phyloP scores from a whole-genome alignment of 2,888 invertebrate genomes.

The Perdita meconis region DNA sequence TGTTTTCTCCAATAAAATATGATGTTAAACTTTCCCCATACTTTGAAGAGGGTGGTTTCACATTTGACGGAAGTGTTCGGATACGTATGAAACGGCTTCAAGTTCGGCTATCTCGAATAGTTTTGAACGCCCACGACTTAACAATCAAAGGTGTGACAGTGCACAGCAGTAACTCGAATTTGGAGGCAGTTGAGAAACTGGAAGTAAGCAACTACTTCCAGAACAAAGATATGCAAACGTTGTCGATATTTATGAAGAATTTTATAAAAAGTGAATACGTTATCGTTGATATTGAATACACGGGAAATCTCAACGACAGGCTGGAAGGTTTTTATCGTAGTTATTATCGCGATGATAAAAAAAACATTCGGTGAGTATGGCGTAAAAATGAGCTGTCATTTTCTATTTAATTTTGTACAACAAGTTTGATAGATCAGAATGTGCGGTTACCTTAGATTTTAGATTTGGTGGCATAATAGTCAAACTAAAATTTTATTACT shows the following conservation, averaged over 20 bases:
- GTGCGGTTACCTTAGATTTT: too few species aligned
- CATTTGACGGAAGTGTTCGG: conserved; percentile 84
- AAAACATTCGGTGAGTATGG: conserved; percentile 84
- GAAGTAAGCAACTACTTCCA: not conserved
- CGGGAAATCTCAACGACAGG: conserved; percentile 86
- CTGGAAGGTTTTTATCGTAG: conserved; percentile 89
- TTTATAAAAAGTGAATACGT: conserved; percentile 77
- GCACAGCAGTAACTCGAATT: not conserved
- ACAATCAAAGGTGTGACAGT: conserved; percentile 69
- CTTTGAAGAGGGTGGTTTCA: conserved; percentile 83
- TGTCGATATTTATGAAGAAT: conserved; percentile 84
- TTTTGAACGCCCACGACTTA: conserved; percentile 85
- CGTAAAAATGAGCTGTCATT: too few species aligned
- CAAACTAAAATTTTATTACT: too few species aligned
- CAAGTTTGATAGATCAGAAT: too few species aligned
- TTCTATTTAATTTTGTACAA: too few species aligned
- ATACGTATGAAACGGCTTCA: conserved; percentile 82
- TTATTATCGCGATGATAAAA: conserved; percentile 83
- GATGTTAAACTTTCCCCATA: conserved; percentile 78
- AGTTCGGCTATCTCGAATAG: conserved; percentile 79
- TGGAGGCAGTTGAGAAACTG: not conserved
- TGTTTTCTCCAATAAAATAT: conserved; percentile 77
- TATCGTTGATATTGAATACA: conserved; percentile 84
- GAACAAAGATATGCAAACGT: conserved; percentile 84
- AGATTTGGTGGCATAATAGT: too few species aligned